Evolutionary conservation across 2,797 vertebrate species (phyloP).

Genomic region (Lepus oiostolus): DNA sequence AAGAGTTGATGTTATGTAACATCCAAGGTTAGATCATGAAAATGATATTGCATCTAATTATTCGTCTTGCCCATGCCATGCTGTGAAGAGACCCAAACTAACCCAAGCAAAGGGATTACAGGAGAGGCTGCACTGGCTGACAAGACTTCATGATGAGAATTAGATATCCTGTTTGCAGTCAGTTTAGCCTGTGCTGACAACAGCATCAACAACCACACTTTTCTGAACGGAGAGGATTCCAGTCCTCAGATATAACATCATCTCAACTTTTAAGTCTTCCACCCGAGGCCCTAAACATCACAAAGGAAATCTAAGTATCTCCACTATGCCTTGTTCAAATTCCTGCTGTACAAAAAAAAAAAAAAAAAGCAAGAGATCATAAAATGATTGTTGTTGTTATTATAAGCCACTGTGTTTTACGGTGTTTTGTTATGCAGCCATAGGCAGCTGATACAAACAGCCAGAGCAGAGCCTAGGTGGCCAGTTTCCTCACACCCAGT

Average conservation of each 20-base stretch:
- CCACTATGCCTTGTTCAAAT: not conserved
- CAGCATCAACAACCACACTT: not conserved
- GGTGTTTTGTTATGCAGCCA: not conserved
- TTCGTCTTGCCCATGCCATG: not conserved
- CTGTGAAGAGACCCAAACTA: not conserved
- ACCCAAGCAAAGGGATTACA: not conserved
- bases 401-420: not conserved
- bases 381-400: not conserved
- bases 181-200: not conserved
- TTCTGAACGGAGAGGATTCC: slow-evolving; percentile 14
- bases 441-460: not conserved
- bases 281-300: not conserved
- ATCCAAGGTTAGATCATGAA: not conserved
- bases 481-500: not conserved
- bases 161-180: not conserved
- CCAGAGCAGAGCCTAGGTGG: not conserved
- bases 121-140: not conserved
- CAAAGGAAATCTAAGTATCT: not conserved
- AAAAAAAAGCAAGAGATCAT: not conserved
- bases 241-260: not conserved
- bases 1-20: not conserved
- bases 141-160: too few relatives aligned
- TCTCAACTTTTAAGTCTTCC: not conserved
- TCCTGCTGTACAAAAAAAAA: not conserved
- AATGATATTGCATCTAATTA: not conserved